Base-by-base conservation (phyloP, 1,140 invertebrate genomes). In the Druon quercuslanigerum region DNA sequence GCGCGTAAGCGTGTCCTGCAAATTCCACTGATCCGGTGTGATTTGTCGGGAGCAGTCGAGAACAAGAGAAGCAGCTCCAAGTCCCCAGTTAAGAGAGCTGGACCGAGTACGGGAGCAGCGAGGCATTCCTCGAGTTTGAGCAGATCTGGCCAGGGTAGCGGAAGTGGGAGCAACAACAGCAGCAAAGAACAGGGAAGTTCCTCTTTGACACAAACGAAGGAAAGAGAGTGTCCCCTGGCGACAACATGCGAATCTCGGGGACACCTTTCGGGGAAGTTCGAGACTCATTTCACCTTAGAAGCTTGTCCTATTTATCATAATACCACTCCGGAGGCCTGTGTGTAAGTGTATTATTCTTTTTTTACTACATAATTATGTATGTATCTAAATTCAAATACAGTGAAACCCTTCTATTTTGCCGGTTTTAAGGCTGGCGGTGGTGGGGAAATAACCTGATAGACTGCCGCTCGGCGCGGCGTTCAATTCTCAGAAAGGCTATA, bases 221-320 rank as follows among this genome's bases (percentile, higher is more conserved):
- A 97, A 82, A 91, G 94, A 40, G 93, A 95, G 78, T 99, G 98
- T 91, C 96, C 96, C 0, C 92, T 99, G 14, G 94, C 97, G 76
- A 95, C 95, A 6, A 83, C 85, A 11, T 99, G 98, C 89, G 96
- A 98, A 89, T 98, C 97, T 20, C 90, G 91, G 33, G 98, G 98
- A 75, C 97, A 99, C 92, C 92, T 99, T 88, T 96, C 96, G n/a
- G 97, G 97, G 40, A 94, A 94, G 86, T 92, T 95, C 80, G 94
- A 96, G 12, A 94, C 93, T 25, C 97, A 99, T 91, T 97, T 97
- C 87, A 96, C 96, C 3, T 92, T 96, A 57, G 96, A 97, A 87
- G 96, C 96, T 13, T 99, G 98, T 88, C 97, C 97, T 8, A 86
- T 95, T 7, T 99, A 96, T 90, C 97, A 99, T 87, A 98, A 98